Evolutionary conservation across 2,888 invertebrate species (phyloP).

Genomic region (Dynastes hyllus): DNA sequence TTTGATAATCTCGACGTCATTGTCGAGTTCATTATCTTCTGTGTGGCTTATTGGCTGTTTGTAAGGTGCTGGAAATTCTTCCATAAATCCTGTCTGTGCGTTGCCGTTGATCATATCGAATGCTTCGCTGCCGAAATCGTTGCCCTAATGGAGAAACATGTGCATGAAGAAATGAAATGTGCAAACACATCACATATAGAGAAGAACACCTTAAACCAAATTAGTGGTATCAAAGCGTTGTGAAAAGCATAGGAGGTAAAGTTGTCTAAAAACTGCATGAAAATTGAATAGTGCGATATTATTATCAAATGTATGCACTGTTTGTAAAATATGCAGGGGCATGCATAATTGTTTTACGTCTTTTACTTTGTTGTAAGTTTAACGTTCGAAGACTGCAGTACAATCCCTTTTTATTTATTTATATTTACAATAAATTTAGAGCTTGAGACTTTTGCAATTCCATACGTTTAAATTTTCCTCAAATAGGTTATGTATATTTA

Average conservation of each 20-base stretch:
- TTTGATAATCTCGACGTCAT: constrained; percentile 3
- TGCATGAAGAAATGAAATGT: constrained; percentile 62
- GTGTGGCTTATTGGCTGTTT: constrained; percentile 7
- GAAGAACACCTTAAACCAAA: neutral
- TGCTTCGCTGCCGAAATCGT: constrained; percentile 62
- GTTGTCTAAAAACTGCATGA: no score
- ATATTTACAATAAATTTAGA: no score
- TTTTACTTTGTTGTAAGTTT: no score
- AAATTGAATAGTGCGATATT: no score
- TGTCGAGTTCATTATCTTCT: constrained; percentile 22
- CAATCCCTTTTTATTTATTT: no score
- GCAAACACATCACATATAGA: constrained; percentile 40
- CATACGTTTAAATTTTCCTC: no score
- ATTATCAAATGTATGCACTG: no score
- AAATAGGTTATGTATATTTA: no score
- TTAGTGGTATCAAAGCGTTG: constrained; percentile 8
- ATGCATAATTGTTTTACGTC: no score
- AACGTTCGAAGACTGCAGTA: no score
- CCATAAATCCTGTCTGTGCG: neutral
- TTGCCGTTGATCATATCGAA: constrained; percentile 60
- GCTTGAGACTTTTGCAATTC: no score
- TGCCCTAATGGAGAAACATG: constrained; percentile 60
- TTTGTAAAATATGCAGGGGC: no score
- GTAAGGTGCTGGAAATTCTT: constrained; percentile 39
- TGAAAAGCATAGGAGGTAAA: neutral